These are phyloP conservation scores for Monochamus alternatus DNA, from an alignment of 2,888 invertebrate genomes.

Conservation along the genomic window DNA sequence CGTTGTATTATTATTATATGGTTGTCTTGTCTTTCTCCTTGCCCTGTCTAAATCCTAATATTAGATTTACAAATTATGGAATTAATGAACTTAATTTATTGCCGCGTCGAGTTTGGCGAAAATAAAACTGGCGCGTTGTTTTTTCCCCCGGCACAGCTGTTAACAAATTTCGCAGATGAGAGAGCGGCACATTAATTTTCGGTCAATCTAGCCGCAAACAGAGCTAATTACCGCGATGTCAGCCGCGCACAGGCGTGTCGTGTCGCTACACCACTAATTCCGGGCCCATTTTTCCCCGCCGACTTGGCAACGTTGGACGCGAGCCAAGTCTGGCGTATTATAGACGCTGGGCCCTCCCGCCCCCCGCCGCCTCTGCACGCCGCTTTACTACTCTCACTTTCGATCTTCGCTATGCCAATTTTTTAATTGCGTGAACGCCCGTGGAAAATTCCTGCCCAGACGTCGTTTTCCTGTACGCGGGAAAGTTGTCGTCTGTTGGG, in stretches of 20 bases:
- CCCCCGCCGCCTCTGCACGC: conserved; percentile 28
- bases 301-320: conserved; percentile 30
- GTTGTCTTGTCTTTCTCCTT: too few species aligned
- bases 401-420: conserved; percentile 45
- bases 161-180: conserved; percentile 9
- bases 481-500: too few species aligned
- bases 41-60: background rate
- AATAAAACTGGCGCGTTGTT: background rate
- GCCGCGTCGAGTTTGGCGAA: background rate
- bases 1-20: too few species aligned
- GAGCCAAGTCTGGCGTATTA: conserved; percentile 35
- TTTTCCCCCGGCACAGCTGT: background rate
- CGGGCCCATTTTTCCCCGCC: background rate
- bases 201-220: conserved; percentile 1
- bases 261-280: conserved; percentile 3
- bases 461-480: conserved; percentile 28
- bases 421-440: conserved; percentile 45
- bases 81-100: background rate
- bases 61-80: too few species aligned
- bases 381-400: conserved; percentile 47
- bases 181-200: background rate
- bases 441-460: conserved; percentile 43
- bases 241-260: background rate
- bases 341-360: conserved; percentile 31
- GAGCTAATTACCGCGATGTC: conserved; percentile 2